Evolutionary conservation across 2,797 vertebrate species (phyloP).

Genomic region (Apogon hyalosoma): DNA sequence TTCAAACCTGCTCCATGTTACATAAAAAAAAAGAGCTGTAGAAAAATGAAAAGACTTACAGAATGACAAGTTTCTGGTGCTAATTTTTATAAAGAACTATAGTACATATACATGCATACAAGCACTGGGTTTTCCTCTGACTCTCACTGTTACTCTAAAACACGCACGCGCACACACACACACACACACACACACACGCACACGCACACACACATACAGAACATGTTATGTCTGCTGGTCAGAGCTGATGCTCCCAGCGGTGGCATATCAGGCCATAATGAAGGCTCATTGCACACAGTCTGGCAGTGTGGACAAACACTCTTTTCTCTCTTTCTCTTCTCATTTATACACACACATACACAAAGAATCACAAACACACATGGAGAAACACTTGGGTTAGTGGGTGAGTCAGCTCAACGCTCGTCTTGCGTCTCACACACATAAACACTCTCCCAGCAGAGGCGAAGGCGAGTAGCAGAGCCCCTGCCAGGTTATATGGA

Average conservation of each 20-base stretch:
- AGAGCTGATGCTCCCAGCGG: conserved; percentile 67
- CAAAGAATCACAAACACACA: conserved; percentile 48
- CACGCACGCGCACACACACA: conserved; percentile 14
- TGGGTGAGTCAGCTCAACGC: conserved; percentile 65
- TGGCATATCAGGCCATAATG: conserved; percentile 67
- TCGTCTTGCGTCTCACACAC: conserved; percentile 59
- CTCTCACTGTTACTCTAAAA: background rate
- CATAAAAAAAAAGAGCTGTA: background rate
- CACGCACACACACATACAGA: conserved; percentile 21
- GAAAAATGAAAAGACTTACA: background rate
- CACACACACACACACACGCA: conserved; percentile 17
- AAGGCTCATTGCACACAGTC: conserved; percentile 70
- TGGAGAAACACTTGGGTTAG: conserved; percentile 53
- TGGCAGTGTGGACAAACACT: conserved; percentile 71
- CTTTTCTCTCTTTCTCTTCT: conserved; percentile 37
- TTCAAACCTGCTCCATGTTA: no score
- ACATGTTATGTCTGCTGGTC: conserved; percentile 47
- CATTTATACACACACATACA: conserved; percentile 17
- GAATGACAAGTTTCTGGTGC: background rate
- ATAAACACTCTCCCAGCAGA: conserved; percentile 65
- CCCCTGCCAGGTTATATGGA: conserved; percentile 74
- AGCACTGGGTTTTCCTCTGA: background rate
- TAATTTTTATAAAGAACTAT: background rate
- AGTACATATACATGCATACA: no score
- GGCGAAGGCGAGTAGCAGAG: conserved; percentile 58